phyloP scores from a whole-genome alignment of 1,140 invertebrate species.

The Drosophila sp. region DNA sequence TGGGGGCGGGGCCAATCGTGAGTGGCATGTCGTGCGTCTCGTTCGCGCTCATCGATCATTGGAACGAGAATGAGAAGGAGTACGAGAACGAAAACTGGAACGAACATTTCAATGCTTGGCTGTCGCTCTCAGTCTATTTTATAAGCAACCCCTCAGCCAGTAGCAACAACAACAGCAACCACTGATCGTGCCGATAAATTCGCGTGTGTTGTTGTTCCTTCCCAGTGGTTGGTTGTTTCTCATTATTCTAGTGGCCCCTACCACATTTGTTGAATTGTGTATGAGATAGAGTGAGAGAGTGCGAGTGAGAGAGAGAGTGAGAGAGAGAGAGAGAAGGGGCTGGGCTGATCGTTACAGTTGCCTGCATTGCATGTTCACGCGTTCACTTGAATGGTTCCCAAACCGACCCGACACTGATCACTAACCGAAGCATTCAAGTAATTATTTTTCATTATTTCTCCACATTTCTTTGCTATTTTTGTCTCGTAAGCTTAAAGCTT shows the following conservation, averaged over 20 bases:
- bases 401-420: background rate
- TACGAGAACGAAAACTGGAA: background rate
- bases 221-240: slow-evolving; percentile 30
- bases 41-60: slow-evolving; percentile 3
- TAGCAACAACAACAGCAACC: slow-evolving; percentile 14
- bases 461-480: no score
- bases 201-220: slow-evolving; percentile 6
- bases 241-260: slow-evolving; percentile 21
- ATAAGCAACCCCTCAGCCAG: slow-evolving; percentile 65
- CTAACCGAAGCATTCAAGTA: background rate
- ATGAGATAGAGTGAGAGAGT: no score
- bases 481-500: no score
- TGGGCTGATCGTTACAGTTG: slow-evolving; percentile 40
- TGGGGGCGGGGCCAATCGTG: background rate
- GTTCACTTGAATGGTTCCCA: background rate
- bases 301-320: slow-evolving; percentile 10
- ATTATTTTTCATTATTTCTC: background rate
- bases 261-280: slow-evolving; percentile 6
- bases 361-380: slow-evolving; percentile 15
- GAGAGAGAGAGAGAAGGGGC: slow-evolving; percentile 19
- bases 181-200: slow-evolving; percentile 34
- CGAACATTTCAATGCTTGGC: slow-evolving; percentile 32
- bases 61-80: background rate
- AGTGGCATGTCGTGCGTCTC: background rate
- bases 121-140: slow-evolving; percentile 40